A percentile compares a stretch with the other conserved stretches of the same genome.
These are phyloP conservation scores for Chlorops oryzae DNA, from an alignment of 1,140 invertebrate genomes.

Conservation along the genomic window DNA sequence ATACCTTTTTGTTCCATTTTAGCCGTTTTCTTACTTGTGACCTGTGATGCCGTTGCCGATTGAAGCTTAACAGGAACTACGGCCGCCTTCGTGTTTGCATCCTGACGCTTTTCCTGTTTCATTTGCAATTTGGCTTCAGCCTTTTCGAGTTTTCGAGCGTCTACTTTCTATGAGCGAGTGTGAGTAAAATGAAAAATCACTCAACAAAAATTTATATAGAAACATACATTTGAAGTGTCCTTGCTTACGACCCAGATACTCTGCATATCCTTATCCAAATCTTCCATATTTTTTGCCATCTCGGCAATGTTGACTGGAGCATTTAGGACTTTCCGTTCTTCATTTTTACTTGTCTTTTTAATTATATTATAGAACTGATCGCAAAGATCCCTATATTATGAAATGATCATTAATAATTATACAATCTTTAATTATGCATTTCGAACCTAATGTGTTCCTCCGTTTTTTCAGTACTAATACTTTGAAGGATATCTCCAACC, in stretches of 20 bases:
- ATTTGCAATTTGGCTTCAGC: conserved; percentile 91
- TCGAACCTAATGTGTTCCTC: conserved; percentile 72
- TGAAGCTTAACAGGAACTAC: conserved; percentile 56
- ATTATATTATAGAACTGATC: conserved; percentile 66
- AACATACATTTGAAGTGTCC: conserved; percentile 70
- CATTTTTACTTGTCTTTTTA: conserved; percentile 55
- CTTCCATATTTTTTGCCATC: conserved; percentile 63
- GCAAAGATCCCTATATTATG: conserved; percentile 62
- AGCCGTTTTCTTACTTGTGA: conserved; percentile 87
- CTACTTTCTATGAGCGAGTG: conserved; percentile 89
- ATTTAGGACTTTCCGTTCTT: conserved; percentile 71
- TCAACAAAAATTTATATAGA: conserved; percentile 7
- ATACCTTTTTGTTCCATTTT: conserved; percentile 84
- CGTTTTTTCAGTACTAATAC: conserved; percentile 68
- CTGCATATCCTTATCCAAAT: conserved; percentile 61
- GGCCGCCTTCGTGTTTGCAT: conserved; percentile 48
- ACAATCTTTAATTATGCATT: neutral
- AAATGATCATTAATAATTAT: neutral
- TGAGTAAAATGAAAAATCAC: conserved; percentile 6
- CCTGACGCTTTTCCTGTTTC: conserved; percentile 81
- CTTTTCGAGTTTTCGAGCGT: conserved; percentile 93
- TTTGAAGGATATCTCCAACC: conserved; percentile 82
- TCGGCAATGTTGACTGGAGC: conserved; percentile 82
- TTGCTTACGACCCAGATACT: conserved; percentile 76
- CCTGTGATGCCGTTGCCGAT: conserved; percentile 85